Conservation (phyloP, 2,888 invertebrate genomes). For the Watsonalla cultraria region DNA sequence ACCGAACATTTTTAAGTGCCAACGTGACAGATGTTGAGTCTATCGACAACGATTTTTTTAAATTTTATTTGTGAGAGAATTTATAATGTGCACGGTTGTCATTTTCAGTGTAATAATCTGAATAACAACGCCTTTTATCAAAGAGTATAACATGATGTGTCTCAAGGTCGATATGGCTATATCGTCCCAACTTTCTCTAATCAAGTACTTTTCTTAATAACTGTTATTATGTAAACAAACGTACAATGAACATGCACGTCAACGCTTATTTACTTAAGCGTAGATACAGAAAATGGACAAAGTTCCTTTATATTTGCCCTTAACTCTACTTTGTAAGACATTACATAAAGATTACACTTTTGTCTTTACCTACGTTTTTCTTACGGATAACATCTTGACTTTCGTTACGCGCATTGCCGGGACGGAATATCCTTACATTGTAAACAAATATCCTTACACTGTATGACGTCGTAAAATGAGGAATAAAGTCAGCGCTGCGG, state of each 20-base stretch:
- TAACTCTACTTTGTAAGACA: not conserved
- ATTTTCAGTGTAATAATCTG: too few species aligned
- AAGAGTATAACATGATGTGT: too few species aligned
- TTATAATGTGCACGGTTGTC: too few species aligned
- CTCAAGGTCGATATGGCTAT: too few species aligned
- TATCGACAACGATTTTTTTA: too few species aligned
- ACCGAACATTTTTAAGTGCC: too few species aligned
- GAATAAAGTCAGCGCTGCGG: not conserved
- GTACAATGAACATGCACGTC: not conserved
- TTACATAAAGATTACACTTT: not conserved
- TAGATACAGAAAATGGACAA: not conserved
- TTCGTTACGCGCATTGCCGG: not conserved
- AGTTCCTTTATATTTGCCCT: not conserved
- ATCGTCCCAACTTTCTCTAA: too few species aligned
- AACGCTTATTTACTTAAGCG: not conserved
- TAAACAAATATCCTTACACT: not conserved
- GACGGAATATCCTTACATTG: not conserved
- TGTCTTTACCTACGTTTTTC: not conserved
- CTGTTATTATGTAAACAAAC: too few species aligned
- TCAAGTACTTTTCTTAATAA: too few species aligned
- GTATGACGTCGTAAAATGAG: not conserved
- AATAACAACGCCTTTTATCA: too few species aligned
- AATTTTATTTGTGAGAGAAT: too few species aligned
- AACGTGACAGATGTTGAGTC: too few species aligned
- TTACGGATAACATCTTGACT: not conserved